phyloP scores from a whole-genome alignment of 2,888 invertebrate genomes.

The Synergus japonicus region DNA sequence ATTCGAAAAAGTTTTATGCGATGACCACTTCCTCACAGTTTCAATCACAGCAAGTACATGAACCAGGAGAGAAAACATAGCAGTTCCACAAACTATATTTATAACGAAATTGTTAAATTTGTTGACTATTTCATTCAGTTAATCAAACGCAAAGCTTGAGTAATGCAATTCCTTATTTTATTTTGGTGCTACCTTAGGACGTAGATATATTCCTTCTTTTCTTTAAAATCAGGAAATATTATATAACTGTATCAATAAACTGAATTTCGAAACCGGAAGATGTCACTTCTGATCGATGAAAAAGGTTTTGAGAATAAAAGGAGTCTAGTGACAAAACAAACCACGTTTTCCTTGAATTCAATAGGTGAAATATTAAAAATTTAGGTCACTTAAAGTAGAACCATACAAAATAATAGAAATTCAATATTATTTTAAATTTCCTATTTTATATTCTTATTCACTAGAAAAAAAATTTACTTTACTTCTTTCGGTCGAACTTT shows the following conservation, averaged over 20 bases:
- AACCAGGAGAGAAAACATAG: neutral
- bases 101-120: neutral
- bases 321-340: neutral
- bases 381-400: no score
- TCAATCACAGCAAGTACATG: no score
- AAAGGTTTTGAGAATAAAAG: neutral
- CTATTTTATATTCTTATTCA: no score
- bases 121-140: neutral
- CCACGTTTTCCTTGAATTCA: neutral
- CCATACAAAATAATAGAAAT: neutral
- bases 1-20: no score
- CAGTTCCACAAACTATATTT: neutral
- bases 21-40: no score
- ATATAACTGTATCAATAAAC: neutral
- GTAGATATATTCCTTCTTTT: neutral
- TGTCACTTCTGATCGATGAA: neutral
- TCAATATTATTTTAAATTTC: neutral
- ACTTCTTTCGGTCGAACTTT: neutral
- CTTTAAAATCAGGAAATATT: neutral
- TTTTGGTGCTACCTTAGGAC: neutral
- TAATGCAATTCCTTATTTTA: neutral
- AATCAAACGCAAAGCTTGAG: neutral
- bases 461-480: neutral
- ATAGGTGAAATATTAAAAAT: no score
- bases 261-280: neutral